phyloP scores from a whole-genome alignment of 2,113 vertebrate species.

The Nipponia nippon region DNA sequence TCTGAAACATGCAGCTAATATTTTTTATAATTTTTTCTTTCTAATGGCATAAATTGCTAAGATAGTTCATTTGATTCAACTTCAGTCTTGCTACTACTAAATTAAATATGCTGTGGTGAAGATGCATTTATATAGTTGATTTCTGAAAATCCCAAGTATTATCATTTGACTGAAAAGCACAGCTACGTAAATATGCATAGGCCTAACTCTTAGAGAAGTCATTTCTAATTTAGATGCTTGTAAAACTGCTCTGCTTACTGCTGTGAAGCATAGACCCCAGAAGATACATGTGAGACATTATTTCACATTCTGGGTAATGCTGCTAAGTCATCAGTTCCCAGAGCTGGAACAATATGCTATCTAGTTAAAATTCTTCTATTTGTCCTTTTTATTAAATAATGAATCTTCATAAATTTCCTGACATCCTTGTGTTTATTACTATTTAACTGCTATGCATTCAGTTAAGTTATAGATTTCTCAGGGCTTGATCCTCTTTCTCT shows the following conservation, averaged over 20 bases:
- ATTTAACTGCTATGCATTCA: background rate
- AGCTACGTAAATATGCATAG: background rate
- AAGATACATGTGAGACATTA: background rate
- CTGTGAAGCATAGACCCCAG: background rate
- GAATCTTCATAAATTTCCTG: background rate
- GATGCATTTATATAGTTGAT: background rate
- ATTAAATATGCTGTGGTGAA: background rate
- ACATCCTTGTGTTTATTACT: background rate
- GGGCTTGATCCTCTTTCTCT: background rate
- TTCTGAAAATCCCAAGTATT: background rate
- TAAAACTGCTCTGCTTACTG: background rate
- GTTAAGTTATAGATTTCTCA: background rate
- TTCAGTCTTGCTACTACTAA: background rate
- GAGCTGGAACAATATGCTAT: background rate
- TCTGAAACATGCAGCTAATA: background rate
- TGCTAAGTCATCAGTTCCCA: background rate
- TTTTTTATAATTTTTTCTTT: background rate
- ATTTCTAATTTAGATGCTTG: background rate
- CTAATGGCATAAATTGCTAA: background rate
- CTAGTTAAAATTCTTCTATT: background rate
- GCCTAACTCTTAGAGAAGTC: background rate
- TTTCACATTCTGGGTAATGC: background rate
- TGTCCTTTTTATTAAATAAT: background rate
- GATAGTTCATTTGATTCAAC: background rate
- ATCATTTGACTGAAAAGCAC: background rate